Conservation (phyloP, 92 coral and sea anemone genomes). For the Actinernus sp. region DNA sequence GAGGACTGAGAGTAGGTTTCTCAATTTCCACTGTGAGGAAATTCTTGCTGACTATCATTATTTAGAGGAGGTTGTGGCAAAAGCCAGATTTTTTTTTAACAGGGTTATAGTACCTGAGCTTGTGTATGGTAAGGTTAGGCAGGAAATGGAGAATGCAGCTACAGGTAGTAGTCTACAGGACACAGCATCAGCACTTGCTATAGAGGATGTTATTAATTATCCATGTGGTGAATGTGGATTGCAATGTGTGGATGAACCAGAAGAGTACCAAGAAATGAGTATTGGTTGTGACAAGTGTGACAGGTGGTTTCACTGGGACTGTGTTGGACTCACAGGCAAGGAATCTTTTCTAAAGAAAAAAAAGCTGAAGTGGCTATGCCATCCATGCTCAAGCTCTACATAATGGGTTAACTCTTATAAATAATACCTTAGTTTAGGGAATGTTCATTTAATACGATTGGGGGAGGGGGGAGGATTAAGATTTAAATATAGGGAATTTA, state of each 20-base stretch:
- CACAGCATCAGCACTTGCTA: not conserved
- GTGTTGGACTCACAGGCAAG: constrained; percentile 5
- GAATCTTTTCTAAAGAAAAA: constrained; percentile 2
- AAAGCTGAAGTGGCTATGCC: constrained; percentile 6
- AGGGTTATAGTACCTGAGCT: constrained; percentile 19
- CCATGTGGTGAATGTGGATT: not conserved
- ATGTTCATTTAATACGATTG: too few relatives aligned
- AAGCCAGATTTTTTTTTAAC: constrained; percentile 7
- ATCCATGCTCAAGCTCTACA: too few relatives aligned
- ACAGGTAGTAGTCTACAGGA: too few relatives aligned
- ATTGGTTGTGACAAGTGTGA: constrained; percentile 9
- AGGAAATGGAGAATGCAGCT: too few relatives aligned
- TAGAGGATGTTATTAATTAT: not conserved
- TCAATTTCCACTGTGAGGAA: constrained; percentile 26
- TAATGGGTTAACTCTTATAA: too few relatives aligned
- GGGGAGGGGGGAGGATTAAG: too few relatives aligned
- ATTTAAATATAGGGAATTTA: too few relatives aligned
- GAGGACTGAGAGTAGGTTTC: not conserved
- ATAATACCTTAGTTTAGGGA: too few relatives aligned
- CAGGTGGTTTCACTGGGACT: constrained; percentile 13
- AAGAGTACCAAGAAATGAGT: not conserved
- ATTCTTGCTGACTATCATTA: constrained; percentile 8
- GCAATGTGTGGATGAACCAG: not conserved
- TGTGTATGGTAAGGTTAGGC: constrained; percentile 5
- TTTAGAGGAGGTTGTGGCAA: constrained; percentile 1